Base-by-base conservation (phyloP, 2,113 vertebrate genomes). In the Lepisosteus osseus region DNA sequence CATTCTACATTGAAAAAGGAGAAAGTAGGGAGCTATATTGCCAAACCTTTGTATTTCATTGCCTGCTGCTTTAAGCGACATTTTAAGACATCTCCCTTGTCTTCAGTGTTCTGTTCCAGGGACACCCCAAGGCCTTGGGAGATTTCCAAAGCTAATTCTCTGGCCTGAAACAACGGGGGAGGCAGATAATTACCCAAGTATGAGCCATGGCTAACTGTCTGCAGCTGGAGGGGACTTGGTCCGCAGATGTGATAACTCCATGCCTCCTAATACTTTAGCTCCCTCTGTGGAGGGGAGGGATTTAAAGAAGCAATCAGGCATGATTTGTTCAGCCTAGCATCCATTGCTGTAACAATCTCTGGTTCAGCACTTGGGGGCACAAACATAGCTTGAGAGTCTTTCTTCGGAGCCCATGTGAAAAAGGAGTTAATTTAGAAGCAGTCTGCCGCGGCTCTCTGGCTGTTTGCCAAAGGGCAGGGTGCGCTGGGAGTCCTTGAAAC, bases 401-500 rank as follows among this genome's bases (percentile, higher is more conserved):
- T 79, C 86, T 87, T 82, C 61, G 72, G 85, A 89, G 84, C 77
- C 77, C 45, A 77, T 76, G 70, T 84, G 77, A 77, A 81, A 45
- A 84, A 79, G 79, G 80, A 82, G 86, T 90, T 92, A 91, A 91
- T 92, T 91, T 89, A 90, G 90, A 86, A 87, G 86, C 85, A 85
- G 86, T 88, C 86, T 88, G 86, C 85, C 86, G 87, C 86, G 88
- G 86, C 81, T 80, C 83, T 86, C 85, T 91, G 89, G 88, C 85
- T 79, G 41, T 79, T 82, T 84, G 88, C 91, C 89, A 92, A 87
- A 90, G 90, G 88, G 85, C 87, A 87, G 80, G 76, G 74, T 84
- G 86, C 83, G 86, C 85, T 63, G 59, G 68, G 75, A 80, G 72
- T 76, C 69, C 74, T 78, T 78, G 65, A 72, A 87, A 85, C 85